A percentile compares a stretch with the other conserved stretches of the same genome.
phyloP scores from a whole-genome alignment of 2,888 invertebrate species.

The Callyntrura guangdongensis region DNA sequence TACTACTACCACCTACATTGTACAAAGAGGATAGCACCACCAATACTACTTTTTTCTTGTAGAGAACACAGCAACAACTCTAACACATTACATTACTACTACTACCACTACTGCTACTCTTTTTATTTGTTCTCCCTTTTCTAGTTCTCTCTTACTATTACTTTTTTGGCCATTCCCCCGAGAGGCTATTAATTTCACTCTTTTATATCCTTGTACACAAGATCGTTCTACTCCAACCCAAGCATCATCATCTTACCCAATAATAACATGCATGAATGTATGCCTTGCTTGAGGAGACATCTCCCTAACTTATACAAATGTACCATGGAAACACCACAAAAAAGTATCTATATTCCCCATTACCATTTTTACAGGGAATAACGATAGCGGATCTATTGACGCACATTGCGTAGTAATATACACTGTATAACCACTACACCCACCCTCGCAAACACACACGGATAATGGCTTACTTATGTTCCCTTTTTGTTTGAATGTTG shows the following conservation, averaged over 20 bases:
- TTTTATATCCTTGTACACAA: slow-evolving; percentile 22
- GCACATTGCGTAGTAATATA: slow-evolving; percentile 45
- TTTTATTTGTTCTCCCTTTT: slow-evolving; percentile 42
- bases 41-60: too few relatives aligned
- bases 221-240: not conserved
- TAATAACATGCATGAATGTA: slow-evolving; percentile 40
- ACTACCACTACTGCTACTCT: not conserved
- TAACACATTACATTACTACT: slow-evolving; percentile 24
- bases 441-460: slow-evolving; percentile 10
- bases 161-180: slow-evolving; percentile 72
- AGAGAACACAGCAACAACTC: not conserved
- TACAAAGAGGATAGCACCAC: not conserved
- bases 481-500: slow-evolving; percentile 32
- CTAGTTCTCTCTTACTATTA: slow-evolving; percentile 56
- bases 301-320: not conserved
- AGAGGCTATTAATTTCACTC: slow-evolving; percentile 78
- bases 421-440: too few relatives aligned
- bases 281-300: not conserved
- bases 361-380: slow-evolving; percentile 24
- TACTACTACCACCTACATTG: slow-evolving; percentile 37
- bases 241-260: not conserved
- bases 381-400: too few relatives aligned
- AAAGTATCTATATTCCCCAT: slow-evolving; percentile 6
- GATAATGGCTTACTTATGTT: slow-evolving; percentile 75
- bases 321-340: not conserved